Base-by-base conservation (phyloP, 1,140 invertebrate genomes). In the Pollicipes pollicipes region DNA sequence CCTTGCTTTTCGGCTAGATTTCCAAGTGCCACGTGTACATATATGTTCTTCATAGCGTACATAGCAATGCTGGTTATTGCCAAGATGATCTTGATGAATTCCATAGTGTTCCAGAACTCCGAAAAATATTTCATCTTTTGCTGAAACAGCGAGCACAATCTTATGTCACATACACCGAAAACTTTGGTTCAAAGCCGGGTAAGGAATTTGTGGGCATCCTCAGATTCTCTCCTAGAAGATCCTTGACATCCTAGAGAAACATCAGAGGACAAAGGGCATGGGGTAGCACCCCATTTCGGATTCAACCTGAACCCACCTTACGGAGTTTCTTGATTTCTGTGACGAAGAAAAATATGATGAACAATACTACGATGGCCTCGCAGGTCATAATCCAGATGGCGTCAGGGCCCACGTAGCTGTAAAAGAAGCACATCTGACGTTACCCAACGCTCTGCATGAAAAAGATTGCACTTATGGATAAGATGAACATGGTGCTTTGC, bases 61-160 rank as follows among this genome's bases (percentile, higher is more conserved):
- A 83, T 79, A 6, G 76, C 79, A 66, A 83, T 81, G 68, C 78
- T 78, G 17, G 78, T 71, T 37, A 83, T 78, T 30, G 78, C 79
- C 27, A 83, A 77, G 30, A 76, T 73, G 68, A 82, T 76, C 17
- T 82, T 78, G 27, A 76, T 73, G 69, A 83, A 78, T 73, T 83
- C 82, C 37, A 82, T 75, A 35, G 80, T 74, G 70, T 82, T 82
- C 82, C 82, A 83, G 76, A 82, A 83, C 31, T 77, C 76, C 24
- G 76, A 76, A 72, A 83, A 82, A 75, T 83, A 83, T 29, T 76
- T 75, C 66, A 74, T 73, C 68, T 77, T 78, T 70, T 82, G 73
- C 64, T 79, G 76, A 29, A 72, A 72, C 63, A 24, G 45, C 2
- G 2, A 21, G 17, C 2, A 58, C 17, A 6, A 21, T 10, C 2